Percentiles rank a stretch among this genome's conserved stretches.
Conservation (phyloP, 2,797 vertebrate species). For the Clarias laeviceps region DNA sequence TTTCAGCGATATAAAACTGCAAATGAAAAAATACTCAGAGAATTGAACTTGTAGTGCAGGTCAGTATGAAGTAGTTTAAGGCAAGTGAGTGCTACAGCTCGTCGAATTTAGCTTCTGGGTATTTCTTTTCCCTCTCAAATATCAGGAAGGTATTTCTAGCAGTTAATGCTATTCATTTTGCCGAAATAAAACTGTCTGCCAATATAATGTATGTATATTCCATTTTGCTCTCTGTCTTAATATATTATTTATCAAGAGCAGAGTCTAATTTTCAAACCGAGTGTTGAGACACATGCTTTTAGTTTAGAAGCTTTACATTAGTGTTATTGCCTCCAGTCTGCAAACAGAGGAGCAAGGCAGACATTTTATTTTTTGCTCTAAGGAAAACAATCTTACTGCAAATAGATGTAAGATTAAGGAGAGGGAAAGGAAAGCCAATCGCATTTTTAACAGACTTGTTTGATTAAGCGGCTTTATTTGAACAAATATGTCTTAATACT, state of each 20-base stretch:
- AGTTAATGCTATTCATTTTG: conserved; percentile 46
- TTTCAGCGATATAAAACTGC: conserved; percentile 62
- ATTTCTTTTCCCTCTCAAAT: conserved; percentile 41
- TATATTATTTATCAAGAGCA: conserved; percentile 57
- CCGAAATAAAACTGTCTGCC: conserved; percentile 51
- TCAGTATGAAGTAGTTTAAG: conserved; percentile 49
- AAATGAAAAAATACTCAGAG: conserved; percentile 51
- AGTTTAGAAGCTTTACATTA: conserved; percentile 56
- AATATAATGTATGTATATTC: conserved; percentile 54
- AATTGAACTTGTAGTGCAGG: conserved; percentile 52
- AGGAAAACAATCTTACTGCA: conserved; percentile 55
- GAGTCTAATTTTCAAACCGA: conserved; percentile 50
- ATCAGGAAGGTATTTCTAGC: conserved; percentile 40
- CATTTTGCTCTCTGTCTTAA: conserved; percentile 52
- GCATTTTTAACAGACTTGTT: conserved; percentile 54
- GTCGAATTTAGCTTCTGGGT: conserved; percentile 26
- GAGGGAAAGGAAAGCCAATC: conserved; percentile 37
- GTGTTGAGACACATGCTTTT: conserved; percentile 52
- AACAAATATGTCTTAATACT: conserved; percentile 51
- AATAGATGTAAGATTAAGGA: conserved; percentile 58
- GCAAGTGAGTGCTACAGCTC: conserved; percentile 45
- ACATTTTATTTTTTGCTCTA: conserved; percentile 50
- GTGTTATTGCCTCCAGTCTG: conserved; percentile 55
- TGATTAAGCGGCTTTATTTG: conserved; percentile 54
- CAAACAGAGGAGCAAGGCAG: conserved; percentile 55